Conservation (phyloP, 2,797 vertebrate genomes). For the Rallus crepitans region DNA sequence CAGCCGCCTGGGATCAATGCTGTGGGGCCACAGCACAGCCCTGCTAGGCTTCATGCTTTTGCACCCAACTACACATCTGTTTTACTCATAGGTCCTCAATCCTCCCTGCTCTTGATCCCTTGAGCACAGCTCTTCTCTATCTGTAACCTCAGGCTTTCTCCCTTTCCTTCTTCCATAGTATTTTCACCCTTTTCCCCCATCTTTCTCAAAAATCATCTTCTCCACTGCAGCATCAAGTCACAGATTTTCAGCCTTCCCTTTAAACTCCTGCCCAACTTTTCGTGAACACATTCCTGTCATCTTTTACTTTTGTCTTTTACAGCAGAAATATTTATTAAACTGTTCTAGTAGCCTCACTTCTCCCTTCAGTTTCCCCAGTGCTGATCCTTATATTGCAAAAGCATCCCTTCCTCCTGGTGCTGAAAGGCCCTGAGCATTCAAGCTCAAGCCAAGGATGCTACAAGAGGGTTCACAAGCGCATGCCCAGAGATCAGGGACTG, state of each 20-base stretch:
- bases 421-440: not conserved
- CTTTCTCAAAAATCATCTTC: not conserved
- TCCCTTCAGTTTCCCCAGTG: not conserved
- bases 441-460: not conserved
- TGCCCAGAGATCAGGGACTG: not conserved
- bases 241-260: not conserved
- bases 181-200: not conserved
- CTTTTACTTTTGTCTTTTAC: not conserved
- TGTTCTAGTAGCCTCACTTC: not conserved
- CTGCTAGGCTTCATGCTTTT: not conserved
- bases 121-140: not conserved
- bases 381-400: not conserved
- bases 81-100: not conserved
- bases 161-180: not conserved
- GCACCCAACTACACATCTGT: not conserved
- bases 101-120: not conserved
- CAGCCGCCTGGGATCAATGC: not conserved
- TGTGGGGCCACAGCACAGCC: not conserved
- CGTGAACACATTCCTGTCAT: not conserved
- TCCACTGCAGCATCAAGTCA: not conserved
- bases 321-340: slow-evolving; percentile 50
- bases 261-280: slow-evolving; percentile 7
- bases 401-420: accelerated
- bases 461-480: accelerated
- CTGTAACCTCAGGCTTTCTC: not conserved